Evolutionary conservation across 2,888 invertebrate genomes (phyloP), one percentile per base, ranked within the genome.

Genomic region (Dynastes grantii): DNA sequence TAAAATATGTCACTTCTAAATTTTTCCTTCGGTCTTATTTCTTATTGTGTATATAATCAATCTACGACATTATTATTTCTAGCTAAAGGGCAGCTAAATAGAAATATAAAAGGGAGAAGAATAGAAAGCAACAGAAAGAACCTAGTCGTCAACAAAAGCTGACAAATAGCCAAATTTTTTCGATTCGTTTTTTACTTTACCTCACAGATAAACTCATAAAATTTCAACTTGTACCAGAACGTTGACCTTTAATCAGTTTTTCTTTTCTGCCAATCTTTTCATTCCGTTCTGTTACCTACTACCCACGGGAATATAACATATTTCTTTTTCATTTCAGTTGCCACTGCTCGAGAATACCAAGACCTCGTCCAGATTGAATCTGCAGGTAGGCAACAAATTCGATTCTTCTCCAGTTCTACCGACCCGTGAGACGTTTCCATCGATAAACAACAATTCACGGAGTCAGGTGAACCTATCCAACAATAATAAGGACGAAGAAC

Each of bases 261-360:
- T 22, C 22, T 29, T 29, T 27, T 27, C 63, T 8, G 22, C 29
- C 63, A 13, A 63, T 11, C 29, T 27, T 76, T 76, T n/a, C 37
- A 61, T 63, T 76, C 63, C 13, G 16, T 58, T 58, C 22, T 58
- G 8, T 22, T 58, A 8, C 22, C 45, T 51, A n/a, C 22, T 58
- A 58, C 9, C 45, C 68, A n/a, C 22, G 58, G 40, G 37, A 22
- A 58, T 40, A 63, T 63, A 63, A 68, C n/a, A 32, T 27, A 37
- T 49, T 68, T 80, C 84, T 85, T 75, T 78, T 80, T 67, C 45
- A 70, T 84, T 85, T 45, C 86, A 89, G 89, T 84, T 89, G 81
- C 88, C 88, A 77, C 84, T 87, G 81, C 84, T 88, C 81, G 89
- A 88, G 80, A 87, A 86, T 77, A 85, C 84, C 80, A 89, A 88